These are phyloP conservation scores for Perithous albicinctus DNA, from an alignment of 2,888 invertebrate species.

Conservation along the genomic window DNA sequence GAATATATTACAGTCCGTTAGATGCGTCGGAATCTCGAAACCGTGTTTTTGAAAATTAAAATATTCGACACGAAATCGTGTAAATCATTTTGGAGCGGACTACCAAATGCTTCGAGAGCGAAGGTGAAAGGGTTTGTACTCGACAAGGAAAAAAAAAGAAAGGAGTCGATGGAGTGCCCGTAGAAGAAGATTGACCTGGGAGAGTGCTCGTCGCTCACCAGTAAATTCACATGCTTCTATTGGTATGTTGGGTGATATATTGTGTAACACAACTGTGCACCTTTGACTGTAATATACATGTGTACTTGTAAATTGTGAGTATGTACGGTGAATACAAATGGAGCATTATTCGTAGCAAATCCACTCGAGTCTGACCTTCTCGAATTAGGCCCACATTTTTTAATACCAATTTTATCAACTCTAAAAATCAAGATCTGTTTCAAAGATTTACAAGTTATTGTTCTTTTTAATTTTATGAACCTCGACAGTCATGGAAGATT, in stretches of 20 bases:
- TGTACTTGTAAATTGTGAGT: background rate
- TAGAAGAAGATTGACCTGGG: constrained; percentile 16
- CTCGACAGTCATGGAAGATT: no score
- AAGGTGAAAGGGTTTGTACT: constrained; percentile 52
- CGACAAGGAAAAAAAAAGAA: constrained; percentile 28
- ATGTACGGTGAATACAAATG: background rate
- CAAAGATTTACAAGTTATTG: no score
- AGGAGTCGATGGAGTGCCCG: background rate
- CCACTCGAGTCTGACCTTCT: no score
- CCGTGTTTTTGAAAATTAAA: background rate
- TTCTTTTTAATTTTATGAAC: no score
- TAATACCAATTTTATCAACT: no score
- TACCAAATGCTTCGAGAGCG: constrained; percentile 1
- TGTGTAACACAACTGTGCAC: constrained; percentile 20
- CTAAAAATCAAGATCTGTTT: no score
- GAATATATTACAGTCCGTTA: background rate
- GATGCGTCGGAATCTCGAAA: background rate
- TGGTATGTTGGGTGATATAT: constrained; percentile 21
- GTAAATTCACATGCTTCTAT: constrained; percentile 5
- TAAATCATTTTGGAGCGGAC: background rate
- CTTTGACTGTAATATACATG: background rate
- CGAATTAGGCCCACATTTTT: no score
- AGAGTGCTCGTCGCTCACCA: background rate
- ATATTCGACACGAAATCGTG: background rate
- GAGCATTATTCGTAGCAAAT: no score